Evolutionary conservation across 2,797 vertebrate species (phyloP), one percentile per base, ranked within the genome.

Genomic region (Eurystomus glaucurus): DNA sequence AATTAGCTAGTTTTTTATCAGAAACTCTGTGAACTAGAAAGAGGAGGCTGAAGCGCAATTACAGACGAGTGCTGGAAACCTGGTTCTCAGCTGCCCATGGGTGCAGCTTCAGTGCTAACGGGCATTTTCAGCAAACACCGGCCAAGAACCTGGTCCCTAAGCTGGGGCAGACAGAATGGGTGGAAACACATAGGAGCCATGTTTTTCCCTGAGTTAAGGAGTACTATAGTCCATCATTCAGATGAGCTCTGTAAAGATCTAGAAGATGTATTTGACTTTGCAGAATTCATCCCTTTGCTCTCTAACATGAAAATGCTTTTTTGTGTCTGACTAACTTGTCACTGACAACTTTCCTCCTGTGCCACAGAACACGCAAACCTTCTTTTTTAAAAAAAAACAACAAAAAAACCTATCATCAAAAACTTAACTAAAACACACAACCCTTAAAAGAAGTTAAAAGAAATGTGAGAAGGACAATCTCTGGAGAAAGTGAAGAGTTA

Each of bases 371-470:
- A 15, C 69, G 14, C 16, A 79, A 74, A 28, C 3, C 19, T 28
- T 39, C 22, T 85, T 39, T 39, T 26, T 6, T 68, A 4, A 89
- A 61, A 75, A 61, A 28, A n/a, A 37, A 37, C 9, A 37, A 37
- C 37, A 37, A 37, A 37, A 37, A 37, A 37, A 37, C 37, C 37
- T 0, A 0, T 1, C 18, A 37, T 17, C 11, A 54, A 23, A 37
- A 37, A 37, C 37, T 37, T 37, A 35, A 35, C 35, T 52, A 12
- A 12, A 66, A 13, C 37, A 46, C 14, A 48, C 6, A 62, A 45
- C 3, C 0, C 12, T 55, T 52, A 64, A 52, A 54, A 62, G 28
- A 58, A 69, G 9, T 74, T 48, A 35, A 43, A 71, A 85, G 8
- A 48, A 43, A 52, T 61, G 55, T 48, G 29, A 77, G n/a, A 72